Conservation (phyloP, 2,888 invertebrate genomes). For the Limnephilus lunatus region DNA sequence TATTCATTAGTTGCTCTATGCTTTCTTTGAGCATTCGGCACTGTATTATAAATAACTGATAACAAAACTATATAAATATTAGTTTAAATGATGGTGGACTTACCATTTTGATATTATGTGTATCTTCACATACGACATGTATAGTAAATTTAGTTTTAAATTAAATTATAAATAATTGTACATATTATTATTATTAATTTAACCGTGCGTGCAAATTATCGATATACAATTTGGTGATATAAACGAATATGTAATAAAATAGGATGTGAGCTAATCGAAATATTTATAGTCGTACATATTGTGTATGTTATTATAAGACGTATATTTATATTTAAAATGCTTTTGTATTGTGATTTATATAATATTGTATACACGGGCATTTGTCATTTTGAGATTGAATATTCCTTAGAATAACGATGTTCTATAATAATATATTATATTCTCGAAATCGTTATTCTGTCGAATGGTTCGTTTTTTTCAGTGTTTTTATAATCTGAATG, state of each 20-base stretch:
- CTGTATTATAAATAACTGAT: neutral
- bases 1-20: neutral
- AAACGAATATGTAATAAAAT: neutral
- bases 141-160: neutral
- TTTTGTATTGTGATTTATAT: slow-evolving; percentile 27
- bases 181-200: slow-evolving; percentile 3
- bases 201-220: slow-evolving; percentile 37
- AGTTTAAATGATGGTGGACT: neutral
- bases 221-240: slow-evolving; percentile 41
- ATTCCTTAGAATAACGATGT: neutral
- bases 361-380: slow-evolving; percentile 2
- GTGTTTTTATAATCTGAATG: neutral
- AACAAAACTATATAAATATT: neutral
- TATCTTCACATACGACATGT: neutral
- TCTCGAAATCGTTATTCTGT: neutral
- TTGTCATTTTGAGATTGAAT: neutral
- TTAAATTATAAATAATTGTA: slow-evolving; percentile 7
- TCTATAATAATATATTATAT: neutral
- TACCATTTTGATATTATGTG: slow-evolving; percentile 2
- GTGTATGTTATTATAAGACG: neutral
- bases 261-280: neutral
- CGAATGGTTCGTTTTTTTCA: neutral
- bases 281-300: neutral
- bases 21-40: neutral
- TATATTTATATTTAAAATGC: slow-evolving; percentile 10